These are phyloP conservation scores for Criorhina ranunculi DNA, from an alignment of 2,888 invertebrate genomes.

Conservation along the genomic window DNA sequence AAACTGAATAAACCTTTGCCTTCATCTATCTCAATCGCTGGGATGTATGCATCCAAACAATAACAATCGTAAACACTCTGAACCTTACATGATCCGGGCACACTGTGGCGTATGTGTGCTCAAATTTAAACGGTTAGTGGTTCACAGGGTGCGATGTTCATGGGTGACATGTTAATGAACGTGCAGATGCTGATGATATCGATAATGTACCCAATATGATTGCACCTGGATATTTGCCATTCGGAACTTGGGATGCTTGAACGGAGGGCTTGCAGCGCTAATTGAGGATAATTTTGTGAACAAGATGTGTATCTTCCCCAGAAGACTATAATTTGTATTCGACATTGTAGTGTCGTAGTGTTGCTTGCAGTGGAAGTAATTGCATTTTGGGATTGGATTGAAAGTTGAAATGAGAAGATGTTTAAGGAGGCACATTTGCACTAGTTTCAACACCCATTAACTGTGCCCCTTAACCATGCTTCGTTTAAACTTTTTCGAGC, in stretches of 20 bases:
- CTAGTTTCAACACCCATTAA: neutral
- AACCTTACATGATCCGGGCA: constrained; percentile 27
- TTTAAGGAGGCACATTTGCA: neutral
- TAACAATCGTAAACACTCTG: constrained; percentile 66
- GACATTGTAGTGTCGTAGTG: neutral
- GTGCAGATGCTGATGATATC: constrained; percentile 51
- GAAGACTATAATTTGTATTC: constrained; percentile 35
- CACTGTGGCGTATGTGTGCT: constrained; percentile 39
- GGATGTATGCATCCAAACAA: constrained; percentile 55
- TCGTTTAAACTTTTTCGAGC: constrained; percentile 22
- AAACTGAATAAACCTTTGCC: constrained; percentile 60
- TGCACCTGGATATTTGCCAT: constrained; percentile 55
- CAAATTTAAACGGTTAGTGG: constrained; percentile 37
- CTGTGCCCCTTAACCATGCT: constrained; percentile 4
- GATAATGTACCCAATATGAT: constrained; percentile 65
- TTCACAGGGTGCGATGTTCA: constrained; percentile 24
- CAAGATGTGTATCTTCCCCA: constrained; percentile 12
- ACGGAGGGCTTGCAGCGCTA: constrained; percentile 41
- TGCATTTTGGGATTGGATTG: neutral
- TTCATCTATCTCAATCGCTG: constrained; percentile 48
- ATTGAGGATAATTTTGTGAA: constrained; percentile 55
- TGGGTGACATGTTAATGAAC: constrained; percentile 60
- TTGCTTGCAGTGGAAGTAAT: neutral
- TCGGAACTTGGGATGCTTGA: constrained; percentile 11
- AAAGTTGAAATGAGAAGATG: neutral